These are phyloP conservation scores for Oncopodura yosiiana DNA, from an alignment of 1,140 invertebrate species.

Conservation along the genomic window DNA sequence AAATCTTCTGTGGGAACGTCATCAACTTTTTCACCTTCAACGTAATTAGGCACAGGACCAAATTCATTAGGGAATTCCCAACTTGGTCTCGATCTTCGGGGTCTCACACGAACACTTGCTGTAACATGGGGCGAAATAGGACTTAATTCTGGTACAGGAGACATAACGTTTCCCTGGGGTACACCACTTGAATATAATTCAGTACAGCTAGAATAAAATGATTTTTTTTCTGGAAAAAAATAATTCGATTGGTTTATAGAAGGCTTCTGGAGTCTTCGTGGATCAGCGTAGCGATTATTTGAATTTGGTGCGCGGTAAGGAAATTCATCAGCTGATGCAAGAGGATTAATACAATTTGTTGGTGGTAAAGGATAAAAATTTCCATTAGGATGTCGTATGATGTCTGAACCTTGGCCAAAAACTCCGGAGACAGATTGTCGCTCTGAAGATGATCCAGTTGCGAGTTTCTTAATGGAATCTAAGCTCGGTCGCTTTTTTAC, in stretches of 20 bases:
- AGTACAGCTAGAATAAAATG: constrained; percentile 30
- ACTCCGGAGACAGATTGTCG: neutral
- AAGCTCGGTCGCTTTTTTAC: constrained; percentile 34
- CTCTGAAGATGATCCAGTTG: neutral
- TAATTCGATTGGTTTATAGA: constrained; percentile 14
- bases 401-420: neutral
- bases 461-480: constrained; percentile 22
- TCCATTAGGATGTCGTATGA: constrained; percentile 4
- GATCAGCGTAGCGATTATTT: too few relatives aligned
- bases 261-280: constrained; percentile 17
- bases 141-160: neutral
- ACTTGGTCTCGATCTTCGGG: constrained; percentile 29
- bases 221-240: constrained; percentile 35
- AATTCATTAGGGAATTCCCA: constrained; percentile 30
- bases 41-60: constrained; percentile 34
- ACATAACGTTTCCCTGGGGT: too few relatives aligned
- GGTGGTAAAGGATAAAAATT: constrained; percentile 4
- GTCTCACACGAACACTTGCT: constrained; percentile 30
- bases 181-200: constrained; percentile 23
- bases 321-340: too few relatives aligned
- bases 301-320: too few relatives aligned
- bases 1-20: too few relatives aligned
- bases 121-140: constrained; percentile 20
- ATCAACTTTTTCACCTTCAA: constrained; percentile 24
- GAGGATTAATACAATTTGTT: neutral